These are phyloP conservation scores for Gallirallus australis DNA, from an alignment of 2,797 vertebrate species.

Conservation along the genomic window DNA sequence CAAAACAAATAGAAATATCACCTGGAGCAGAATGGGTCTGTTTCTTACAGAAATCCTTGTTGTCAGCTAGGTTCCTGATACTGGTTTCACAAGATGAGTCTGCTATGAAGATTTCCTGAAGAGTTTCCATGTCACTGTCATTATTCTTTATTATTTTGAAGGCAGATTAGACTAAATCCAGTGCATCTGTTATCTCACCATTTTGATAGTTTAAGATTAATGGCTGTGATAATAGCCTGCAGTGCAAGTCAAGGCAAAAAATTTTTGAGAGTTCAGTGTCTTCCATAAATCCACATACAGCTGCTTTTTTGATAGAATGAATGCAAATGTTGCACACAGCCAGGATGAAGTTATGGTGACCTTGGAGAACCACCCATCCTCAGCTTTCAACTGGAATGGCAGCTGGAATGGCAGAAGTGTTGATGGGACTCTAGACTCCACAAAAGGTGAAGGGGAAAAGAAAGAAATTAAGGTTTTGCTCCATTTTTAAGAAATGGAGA, in stretches of 20 bases:
- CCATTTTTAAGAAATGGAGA: neutral
- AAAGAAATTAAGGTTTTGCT: neutral
- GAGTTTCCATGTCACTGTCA: constrained; percentile 26
- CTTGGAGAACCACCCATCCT: neutral
- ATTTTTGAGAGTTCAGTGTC: neutral
- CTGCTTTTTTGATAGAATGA: neutral
- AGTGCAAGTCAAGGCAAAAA: neutral
- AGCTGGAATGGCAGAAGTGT: neutral
- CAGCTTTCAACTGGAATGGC: neutral
- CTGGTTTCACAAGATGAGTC: neutral
- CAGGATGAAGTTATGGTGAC: neutral
- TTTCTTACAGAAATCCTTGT: neutral
- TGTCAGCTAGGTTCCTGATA: neutral
- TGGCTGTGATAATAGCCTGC: neutral
- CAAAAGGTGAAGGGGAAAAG: neutral
- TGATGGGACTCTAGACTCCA: neutral
- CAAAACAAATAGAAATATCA: neutral
- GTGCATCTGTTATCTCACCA: constrained; percentile 33
- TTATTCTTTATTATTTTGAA: constrained; percentile 58
- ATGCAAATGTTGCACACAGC: neutral
- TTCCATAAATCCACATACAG: constrained; percentile 1
- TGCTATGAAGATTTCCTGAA: neutral
- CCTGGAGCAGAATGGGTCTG: neutral
- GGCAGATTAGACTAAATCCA: constrained; percentile 64
- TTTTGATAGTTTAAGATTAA: constrained; percentile 57